phyloP scores from a whole-genome alignment of 2,888 invertebrate species.

The Calameuta idolon region DNA sequence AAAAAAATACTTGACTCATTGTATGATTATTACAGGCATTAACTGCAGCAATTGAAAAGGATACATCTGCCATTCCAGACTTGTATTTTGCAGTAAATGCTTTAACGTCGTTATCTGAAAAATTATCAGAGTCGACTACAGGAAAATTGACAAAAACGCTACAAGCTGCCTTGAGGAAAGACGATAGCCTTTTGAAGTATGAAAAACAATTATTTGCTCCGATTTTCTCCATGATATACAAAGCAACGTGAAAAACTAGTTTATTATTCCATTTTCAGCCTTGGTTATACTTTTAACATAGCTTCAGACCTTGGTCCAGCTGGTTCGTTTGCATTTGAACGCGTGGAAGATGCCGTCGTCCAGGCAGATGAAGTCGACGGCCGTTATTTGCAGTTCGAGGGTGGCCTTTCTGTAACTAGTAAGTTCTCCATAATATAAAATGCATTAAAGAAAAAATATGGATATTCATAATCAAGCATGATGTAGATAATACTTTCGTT shows the following conservation, averaged over 20 bases:
- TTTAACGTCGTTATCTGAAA: constrained; percentile 76
- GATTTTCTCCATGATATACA: constrained; percentile 4
- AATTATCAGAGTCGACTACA: constrained; percentile 71
- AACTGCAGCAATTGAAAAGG: constrained; percentile 74
- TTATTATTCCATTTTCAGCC: constrained; percentile 68
- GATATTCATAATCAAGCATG: constrained; percentile 33
- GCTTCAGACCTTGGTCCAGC: constrained; percentile 81
- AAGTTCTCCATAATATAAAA: constrained; percentile 27
- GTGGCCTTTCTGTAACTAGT: constrained; percentile 83
- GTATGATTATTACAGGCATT: constrained; percentile 52
- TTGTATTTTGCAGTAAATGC: constrained; percentile 81
- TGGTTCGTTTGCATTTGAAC: constrained; percentile 76
- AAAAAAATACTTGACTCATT: constrained; percentile 17
- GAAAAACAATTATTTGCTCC: constrained; percentile 34
- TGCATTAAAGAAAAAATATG: constrained; percentile 1
- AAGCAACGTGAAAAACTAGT: neutral
- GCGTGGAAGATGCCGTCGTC: constrained; percentile 91
- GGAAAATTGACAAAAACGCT: constrained; percentile 80
- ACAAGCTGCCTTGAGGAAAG: constrained; percentile 83
- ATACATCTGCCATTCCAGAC: constrained; percentile 76
- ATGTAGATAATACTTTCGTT: constrained; percentile 46
- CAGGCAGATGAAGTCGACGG: constrained; percentile 97
- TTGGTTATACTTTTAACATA: constrained; percentile 86
- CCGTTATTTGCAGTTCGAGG: constrained; percentile 90
- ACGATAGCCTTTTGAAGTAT: constrained; percentile 82